phyloP scores from a whole-genome alignment of 2,797 vertebrate genomes.

The Salarias fasciatus region DNA sequence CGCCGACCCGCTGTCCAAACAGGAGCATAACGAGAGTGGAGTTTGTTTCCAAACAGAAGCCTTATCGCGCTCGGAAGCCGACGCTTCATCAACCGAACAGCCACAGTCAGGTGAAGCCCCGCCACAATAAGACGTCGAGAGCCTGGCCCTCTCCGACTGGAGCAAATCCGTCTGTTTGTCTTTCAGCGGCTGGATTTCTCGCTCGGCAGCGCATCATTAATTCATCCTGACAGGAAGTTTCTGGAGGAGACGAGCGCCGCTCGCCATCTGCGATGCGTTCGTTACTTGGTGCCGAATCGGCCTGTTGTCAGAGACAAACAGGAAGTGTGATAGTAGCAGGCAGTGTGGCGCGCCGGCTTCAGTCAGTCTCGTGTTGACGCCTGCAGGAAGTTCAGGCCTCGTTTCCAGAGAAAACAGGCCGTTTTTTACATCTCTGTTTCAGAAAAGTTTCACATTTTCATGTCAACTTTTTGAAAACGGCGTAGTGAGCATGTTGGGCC shows the following conservation, averaged over 20 bases:
- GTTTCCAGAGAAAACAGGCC: no score
- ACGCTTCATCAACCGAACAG: slow-evolving; percentile 48
- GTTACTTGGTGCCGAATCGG: neutral
- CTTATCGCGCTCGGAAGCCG: slow-evolving; percentile 65
- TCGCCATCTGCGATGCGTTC: neutral
- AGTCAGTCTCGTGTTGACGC: no score
- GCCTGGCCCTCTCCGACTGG: no score
- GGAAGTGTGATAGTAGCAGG: neutral
- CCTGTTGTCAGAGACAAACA: neutral
- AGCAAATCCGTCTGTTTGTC: slow-evolving; percentile 37
- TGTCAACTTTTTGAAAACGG: no score
- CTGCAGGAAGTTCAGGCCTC: no score
- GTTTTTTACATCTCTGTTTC: no score
- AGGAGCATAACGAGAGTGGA: slow-evolving; percentile 58
- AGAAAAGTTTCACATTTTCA: no score
- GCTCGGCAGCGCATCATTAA: slow-evolving; percentile 44
- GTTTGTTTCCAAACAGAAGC: slow-evolving; percentile 40
- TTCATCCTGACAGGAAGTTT: slow-evolving; percentile 33
- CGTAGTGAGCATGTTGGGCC: no score
- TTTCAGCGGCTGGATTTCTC: slow-evolving; percentile 46
- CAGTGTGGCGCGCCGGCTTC: no score
- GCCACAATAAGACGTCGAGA: slow-evolving; percentile 24
- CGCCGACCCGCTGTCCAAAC: slow-evolving; percentile 65
- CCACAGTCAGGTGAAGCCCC: slow-evolving; percentile 1
- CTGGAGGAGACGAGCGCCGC: slow-evolving; percentile 6